Evolutionary conservation across 2,888 invertebrate genomes (phyloP), one percentile per base, ranked within the genome.

Genomic region (Agrypnus murinus): DNA sequence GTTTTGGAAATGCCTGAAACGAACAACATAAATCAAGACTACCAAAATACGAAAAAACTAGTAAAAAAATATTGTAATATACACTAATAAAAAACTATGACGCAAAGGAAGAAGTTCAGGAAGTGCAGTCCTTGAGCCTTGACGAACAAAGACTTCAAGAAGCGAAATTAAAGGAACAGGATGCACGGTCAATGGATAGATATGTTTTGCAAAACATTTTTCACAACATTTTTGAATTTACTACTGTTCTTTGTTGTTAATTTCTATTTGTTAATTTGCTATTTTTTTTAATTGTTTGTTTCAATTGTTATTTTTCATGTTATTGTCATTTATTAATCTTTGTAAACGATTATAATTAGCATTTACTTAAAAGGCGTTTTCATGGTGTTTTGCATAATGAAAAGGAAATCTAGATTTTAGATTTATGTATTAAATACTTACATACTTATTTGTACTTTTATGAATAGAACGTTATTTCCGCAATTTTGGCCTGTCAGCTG

Each of bases 81-180:
- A 50, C 12, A 46, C 50, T 32, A 50, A 25, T 7, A 50, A 50
- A 50, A 31, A 14, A 10, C 12, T 14, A 43, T 12, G 19, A 25
- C 25, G 50, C 31, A 31, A 5, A 50, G 31, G 19, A 46, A 50
- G 31, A 19, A 48, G 43, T 32, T 31, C 9, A 58, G 58, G 58
- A 66, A 66, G 58, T 66, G 31, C 19, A 59, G 58, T 46, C 66
- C 66, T 66, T 66, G 66, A 38, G 58, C 66, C 66, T 66, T 66
- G 66, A 38, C 25, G 31, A 66, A 58, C 38, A 59, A 32, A 66
- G 46, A 50, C 63, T 59, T 59, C 43, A 45, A 25, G n/a, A 48
- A 48, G 25, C 50, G 50, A 57, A 43, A 57, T 53, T 55, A 31
- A 32, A 62, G 67, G 62, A 60, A 67, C 46, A 67, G 67, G 67